Base-by-base conservation (phyloP, 2,797 vertebrate genomes). In the Acanthurus leucopareius region DNA sequence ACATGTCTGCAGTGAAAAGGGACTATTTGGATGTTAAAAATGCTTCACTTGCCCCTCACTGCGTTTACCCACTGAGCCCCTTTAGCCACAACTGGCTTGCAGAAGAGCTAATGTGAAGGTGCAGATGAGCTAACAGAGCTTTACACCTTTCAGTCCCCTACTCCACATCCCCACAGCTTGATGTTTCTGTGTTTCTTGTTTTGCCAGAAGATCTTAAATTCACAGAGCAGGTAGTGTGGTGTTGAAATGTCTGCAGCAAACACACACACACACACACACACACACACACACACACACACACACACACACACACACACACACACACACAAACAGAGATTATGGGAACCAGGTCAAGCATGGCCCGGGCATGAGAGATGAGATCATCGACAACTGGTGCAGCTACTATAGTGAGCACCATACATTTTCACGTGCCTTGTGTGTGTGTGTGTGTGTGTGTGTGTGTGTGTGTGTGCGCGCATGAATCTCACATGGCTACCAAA, bases 381-480 rank as follows among this genome's bases (percentile, higher is more conserved):
- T 90, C 83, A 89, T 82, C 57, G 66, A 84, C 90, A 86, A 90
- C 70, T 89, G 83, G 79, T 81, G 84, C 20, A 8, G 61, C 74
- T 66, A 82, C 69, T 74, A 77, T 48, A 60, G 70, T 77, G 73
- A 71, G 79, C 72, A 65, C 35, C 44, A 32, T 47, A 45, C 58
- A 72, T 19, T n/a, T 38, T 71, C 53, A 61, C 7, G 44, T 52
- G 61, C 17, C 16, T 11, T 56, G 19, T 20, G 11, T 69, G 45
- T 65, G 44, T 47, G 42, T 62, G 74, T 38, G 66, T 17, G n/a
- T 10, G 38, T 28, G 48, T 52, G n/a, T 53, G 66, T 57, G 60
- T 58, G 67, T 22, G 20, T 42, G 48, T 53, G 53, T 70, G 56
- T 53, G 68, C 20, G 56, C 59, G 68, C 20, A 61, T 67, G 25